Base-by-base conservation (phyloP, 2,888 invertebrate genomes). In the Drosophila melanosoma region DNA sequence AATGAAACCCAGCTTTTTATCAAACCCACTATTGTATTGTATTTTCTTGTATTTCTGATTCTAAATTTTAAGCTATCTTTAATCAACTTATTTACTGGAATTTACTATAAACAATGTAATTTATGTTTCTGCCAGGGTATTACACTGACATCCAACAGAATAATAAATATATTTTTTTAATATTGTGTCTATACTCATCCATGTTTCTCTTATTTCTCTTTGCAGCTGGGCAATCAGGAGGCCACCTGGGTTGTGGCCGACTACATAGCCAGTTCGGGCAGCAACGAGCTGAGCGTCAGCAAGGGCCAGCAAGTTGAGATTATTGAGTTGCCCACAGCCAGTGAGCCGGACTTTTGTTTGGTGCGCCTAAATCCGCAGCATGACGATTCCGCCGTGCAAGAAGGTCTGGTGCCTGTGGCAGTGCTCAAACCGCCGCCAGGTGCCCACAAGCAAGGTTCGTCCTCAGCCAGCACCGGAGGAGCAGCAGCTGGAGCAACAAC, bases 261-360 rank as follows among this genome's bases (percentile, higher is more conserved):
- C 92, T 97, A 97, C 93, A 94, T 94, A 33, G 96, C 97, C n/a
- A 94, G 96, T 23, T 94, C 95, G 15, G 96, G 96, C 80, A 94
- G 96, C 54, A 96, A 96, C 65, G 98, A 98, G 93, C 93, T 98
- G 86, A 96, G 96, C 62, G 98, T 99, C 52, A 94, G 94, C 76
- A 97, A 98, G 93, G 98, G 98, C 32, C 98, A 98, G 94, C 98
- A 98, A 93, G 98, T 98, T 76, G 98, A 98, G 92, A 96, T 98
- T 78, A 94, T 98, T 80, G 98, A 98, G 92, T 82, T 89, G 72
- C 94, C 95, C 76, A 95, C 96, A 90, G 94, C 95, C 71, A 94
- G 95, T 83, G 94, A 96, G 89, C 94, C 95, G 69, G 96, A 96
- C 89, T 96, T 95, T 94, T 96, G 96, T 94, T 92, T 96, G 90